These are phyloP conservation scores for Eupeodes luniger DNA, from an alignment of 2,888 invertebrate genomes.

Conservation along the genomic window DNA sequence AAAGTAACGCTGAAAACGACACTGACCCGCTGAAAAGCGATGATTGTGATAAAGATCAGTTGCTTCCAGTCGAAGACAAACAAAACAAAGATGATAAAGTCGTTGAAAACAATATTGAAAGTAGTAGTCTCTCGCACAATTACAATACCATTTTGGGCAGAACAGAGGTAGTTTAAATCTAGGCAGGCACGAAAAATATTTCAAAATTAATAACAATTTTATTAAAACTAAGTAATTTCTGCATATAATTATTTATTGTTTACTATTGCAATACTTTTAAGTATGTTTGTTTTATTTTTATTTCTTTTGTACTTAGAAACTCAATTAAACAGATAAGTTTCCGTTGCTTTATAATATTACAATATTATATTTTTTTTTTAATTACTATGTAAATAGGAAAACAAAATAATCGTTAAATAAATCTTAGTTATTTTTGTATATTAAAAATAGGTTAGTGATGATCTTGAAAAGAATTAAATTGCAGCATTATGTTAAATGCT, in stretches of 20 bases:
- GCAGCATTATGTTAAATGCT: conserved; percentile 24
- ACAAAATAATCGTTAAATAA: conserved; percentile 18
- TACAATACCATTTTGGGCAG: conserved; percentile 43
- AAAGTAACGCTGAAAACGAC: background rate
- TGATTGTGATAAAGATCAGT: background rate
- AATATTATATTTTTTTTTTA: conserved; percentile 15
- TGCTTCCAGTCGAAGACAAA: conserved; percentile 12
- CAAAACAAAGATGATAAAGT: conserved; percentile 23
- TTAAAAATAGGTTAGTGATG: conserved; percentile 69
- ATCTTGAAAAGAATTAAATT: conserved; percentile 50
- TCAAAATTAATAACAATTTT: conserved; percentile 4
- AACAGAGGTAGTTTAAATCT: conserved; percentile 55
- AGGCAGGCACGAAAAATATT: background rate
- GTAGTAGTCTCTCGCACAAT: conserved; percentile 51
- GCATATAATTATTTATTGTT: conserved; percentile 59
- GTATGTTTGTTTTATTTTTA: conserved; percentile 5
- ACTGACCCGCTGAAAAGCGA: conserved; percentile 31
- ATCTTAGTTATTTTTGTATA: conserved; percentile 50
- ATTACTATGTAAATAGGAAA: conserved; percentile 56
- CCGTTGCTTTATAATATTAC: conserved; percentile 10
- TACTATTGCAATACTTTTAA: background rate
- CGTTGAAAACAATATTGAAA: conserved; percentile 39
- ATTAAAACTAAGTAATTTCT: conserved; percentile 34
- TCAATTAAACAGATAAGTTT: conserved; percentile 4
- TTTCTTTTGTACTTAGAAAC: conserved; percentile 18